phyloP scores from a whole-genome alignment of 2,113 vertebrate species.

The Hepsetus odoe region DNA sequence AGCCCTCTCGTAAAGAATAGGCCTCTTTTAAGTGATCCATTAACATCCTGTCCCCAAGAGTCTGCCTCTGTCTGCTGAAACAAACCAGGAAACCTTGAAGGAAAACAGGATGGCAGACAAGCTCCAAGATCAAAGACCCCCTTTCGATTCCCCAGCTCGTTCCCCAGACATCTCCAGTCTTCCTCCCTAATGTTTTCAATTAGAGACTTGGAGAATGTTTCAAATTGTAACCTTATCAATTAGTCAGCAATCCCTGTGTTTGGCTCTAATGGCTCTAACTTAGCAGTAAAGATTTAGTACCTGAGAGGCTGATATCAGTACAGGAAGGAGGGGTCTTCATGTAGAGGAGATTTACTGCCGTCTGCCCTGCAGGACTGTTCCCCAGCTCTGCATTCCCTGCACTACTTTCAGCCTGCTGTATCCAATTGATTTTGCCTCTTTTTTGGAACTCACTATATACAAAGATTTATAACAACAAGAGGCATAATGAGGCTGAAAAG shows the following conservation, averaged over 20 bases:
- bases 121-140: conserved; percentile 63
- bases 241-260: conserved; percentile 62
- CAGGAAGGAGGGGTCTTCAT: conserved; percentile 51
- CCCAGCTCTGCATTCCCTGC: conserved; percentile 30
- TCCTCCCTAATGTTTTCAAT: conserved; percentile 64
- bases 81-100: conserved; percentile 68
- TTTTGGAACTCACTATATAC: conserved; percentile 1
- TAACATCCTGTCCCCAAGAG: conserved; percentile 64
- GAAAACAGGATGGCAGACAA: conserved; percentile 67
- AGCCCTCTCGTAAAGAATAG: conserved; percentile 59
- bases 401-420: conserved; percentile 24
- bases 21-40: conserved; percentile 65
- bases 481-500: conserved; percentile 29
- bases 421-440: conserved; percentile 41
- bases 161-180: conserved; percentile 55
- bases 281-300: conserved; percentile 56
- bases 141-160: conserved; percentile 40
- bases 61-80: conserved; percentile 60
- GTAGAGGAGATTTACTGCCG: conserved; percentile 51
- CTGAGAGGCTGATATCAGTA: conserved; percentile 53
- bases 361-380: conserved; percentile 43
- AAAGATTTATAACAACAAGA: conserved; percentile 43
- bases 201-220: conserved; percentile 60
- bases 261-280: conserved; percentile 56
- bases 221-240: conserved; percentile 66